A percentile compares a stretch with the other conserved stretches of the same genome.
phyloP scores from a whole-genome alignment of 2,888 invertebrate species.

The Cyclophora punctaria region DNA sequence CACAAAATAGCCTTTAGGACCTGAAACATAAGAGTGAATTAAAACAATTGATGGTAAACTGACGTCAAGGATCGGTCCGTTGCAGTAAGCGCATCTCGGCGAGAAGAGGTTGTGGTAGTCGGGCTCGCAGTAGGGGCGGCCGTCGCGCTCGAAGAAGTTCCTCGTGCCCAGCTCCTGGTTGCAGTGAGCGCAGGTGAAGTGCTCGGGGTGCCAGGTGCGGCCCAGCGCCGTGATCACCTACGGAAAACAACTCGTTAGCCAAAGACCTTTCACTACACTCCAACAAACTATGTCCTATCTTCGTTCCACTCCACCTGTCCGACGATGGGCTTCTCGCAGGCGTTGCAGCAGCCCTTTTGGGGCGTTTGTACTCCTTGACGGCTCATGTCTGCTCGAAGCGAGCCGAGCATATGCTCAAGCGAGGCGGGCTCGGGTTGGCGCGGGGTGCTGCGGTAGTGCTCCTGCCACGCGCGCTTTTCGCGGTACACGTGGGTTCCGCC shows the following conservation, averaged over 20 bases:
- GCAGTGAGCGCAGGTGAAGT: constrained; percentile 98
- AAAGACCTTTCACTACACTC: constrained; percentile 1
- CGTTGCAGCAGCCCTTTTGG: constrained; percentile 99
- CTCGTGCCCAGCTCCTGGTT: constrained; percentile 96
- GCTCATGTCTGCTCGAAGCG: constrained; percentile 96
- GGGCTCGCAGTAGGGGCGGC: constrained; percentile 97
- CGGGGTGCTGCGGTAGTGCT: constrained; percentile 71
- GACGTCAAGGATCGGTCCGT: constrained; percentile 98
- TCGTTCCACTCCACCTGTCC: constrained; percentile 81
- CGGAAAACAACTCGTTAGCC: constrained; percentile 18
- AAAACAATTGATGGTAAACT: constrained; percentile 38
- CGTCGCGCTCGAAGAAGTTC: constrained; percentile 99
- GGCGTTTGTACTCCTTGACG: constrained; percentile 99
- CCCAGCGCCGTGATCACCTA: constrained; percentile 95
- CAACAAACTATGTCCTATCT: not conserved
- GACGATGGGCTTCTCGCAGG: constrained; percentile 98
- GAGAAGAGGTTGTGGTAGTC: constrained; percentile 99
- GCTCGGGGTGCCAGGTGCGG: constrained; percentile 99
- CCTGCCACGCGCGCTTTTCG: constrained; percentile 74
- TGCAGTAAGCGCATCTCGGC: constrained; percentile 98
- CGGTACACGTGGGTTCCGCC: constrained; percentile 78
- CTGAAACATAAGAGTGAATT: constrained; percentile 1
- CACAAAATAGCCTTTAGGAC: constrained; percentile 25
- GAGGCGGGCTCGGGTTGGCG: constrained; percentile 74
- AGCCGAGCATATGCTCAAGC: constrained; percentile 91